Base-by-base conservation (phyloP, 1,140 invertebrate species). In the Drosophila kohkoa region DNA sequence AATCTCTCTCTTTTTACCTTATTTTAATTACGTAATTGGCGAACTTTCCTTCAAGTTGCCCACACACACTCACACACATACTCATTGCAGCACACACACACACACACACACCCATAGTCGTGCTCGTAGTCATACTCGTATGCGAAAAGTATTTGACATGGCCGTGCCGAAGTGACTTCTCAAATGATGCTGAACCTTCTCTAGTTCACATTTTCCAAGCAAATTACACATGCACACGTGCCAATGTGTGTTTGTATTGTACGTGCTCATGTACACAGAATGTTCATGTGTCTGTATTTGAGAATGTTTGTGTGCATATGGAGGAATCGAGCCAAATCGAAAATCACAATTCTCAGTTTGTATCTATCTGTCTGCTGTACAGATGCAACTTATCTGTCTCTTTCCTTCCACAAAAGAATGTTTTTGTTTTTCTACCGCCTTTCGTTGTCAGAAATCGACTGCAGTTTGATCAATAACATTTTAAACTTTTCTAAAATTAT, bases 121-220 rank as follows among this genome's bases (percentile, higher is more conserved):
- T 43, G 5, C 41, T 43, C n/a, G 41, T 43, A 43, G 41, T 13
- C 41, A 43, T 43, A 43, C 41, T 43, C n/a, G 41, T 13, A 43
- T 43, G 41, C 41, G n/a, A 43, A 43, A 43, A 43, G 41, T 43
- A 43, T 43, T 43, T 43, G 41, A 43, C 41, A 43, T 43, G 41
- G n/a, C 41, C 41, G 41, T 43, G 41, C 41, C 41, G 41, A 43
- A 43, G 41, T 43, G 41, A 43, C 41, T 43, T 43, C 41, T 43
- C n/a, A 43, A 43, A 43, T 43, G 41, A 43, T 43, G 41, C 41
- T 43, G 41, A 43, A 43, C 41, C 41, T 43, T 43, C 41, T 43
- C 41, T 43, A 43, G 41, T 43, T 43, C 41, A 43, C 41, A 43
- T 43, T 43, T 43, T n/a, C n/a, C n/a, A 43, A 43, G 41, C 41